Conservation (phyloP, 2,888 invertebrate species). For the Watsonalla binaria region DNA sequence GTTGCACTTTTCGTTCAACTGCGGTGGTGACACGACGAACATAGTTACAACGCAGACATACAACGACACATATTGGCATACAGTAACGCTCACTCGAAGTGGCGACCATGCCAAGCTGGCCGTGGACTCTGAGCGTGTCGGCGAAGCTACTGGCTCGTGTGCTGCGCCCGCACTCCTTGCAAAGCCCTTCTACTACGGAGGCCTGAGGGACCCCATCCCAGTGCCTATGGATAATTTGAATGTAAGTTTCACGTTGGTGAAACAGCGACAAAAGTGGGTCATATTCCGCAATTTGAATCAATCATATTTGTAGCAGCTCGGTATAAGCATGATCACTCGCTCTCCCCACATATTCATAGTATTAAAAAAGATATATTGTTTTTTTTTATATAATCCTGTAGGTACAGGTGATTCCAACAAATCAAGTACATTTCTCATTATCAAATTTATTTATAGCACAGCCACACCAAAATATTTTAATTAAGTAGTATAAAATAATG, state of each 20-base stretch:
- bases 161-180: constrained; percentile 76
- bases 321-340: too few species aligned
- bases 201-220: constrained; percentile 75
- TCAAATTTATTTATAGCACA: too few species aligned
- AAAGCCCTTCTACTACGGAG: constrained; percentile 90
- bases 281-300: too few species aligned
- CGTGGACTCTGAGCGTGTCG: constrained; percentile 80
- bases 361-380: too few species aligned
- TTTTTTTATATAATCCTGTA: too few species aligned
- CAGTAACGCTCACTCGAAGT: constrained; percentile 82
- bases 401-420: too few species aligned
- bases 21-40: constrained; percentile 81
- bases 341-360: too few species aligned
- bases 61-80: constrained; percentile 90
- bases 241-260: constrained; percentile 25
- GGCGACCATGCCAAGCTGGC: constrained; percentile 81
- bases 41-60: constrained; percentile 79
- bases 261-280: too few species aligned
- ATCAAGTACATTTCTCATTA: too few species aligned
- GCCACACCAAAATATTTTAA: too few species aligned
- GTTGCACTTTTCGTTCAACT: constrained; percentile 85
- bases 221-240: constrained; percentile 35
- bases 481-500: too few species aligned
- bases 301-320: too few species aligned
- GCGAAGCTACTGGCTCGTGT: constrained; percentile 70